Conservation (phyloP, 2,113 vertebrate genomes). For the Mirza zaza region DNA sequence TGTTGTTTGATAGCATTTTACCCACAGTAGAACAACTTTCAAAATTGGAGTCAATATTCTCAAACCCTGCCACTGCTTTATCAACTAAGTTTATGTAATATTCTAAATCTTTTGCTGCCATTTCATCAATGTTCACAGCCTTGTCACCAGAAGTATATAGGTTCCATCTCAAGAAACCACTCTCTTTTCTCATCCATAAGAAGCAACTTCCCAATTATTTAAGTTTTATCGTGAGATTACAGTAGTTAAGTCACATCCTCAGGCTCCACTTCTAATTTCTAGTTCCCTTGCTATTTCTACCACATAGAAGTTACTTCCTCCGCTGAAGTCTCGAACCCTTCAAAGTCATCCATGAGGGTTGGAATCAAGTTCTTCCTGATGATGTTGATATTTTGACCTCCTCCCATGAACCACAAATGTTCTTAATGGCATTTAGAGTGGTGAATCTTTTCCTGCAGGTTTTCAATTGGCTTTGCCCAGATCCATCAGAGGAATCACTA, state of each 20-base stretch:
- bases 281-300: neutral
- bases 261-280: neutral
- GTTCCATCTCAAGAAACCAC: neutral
- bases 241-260: neutral
- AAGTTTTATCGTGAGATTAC: neutral
- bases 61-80: neutral
- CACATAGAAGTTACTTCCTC: neutral
- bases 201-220: neutral
- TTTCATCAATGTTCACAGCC: neutral
- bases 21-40: neutral
- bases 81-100: neutral
- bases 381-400: neutral
- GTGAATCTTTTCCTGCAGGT: neutral
- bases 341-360: neutral
- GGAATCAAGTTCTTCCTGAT: neutral
- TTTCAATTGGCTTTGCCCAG: neutral
- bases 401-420: neutral
- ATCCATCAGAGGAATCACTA: neutral
- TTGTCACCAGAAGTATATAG: neutral
- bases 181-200: neutral
- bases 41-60: neutral
- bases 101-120: neutral
- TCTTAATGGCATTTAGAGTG: no score
- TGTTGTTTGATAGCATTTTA: neutral
- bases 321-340: neutral